Evolutionary conservation across 2,888 invertebrate species (phyloP), one percentile per base, ranked within the genome.

Genomic region (Apamea anceps): DNA sequence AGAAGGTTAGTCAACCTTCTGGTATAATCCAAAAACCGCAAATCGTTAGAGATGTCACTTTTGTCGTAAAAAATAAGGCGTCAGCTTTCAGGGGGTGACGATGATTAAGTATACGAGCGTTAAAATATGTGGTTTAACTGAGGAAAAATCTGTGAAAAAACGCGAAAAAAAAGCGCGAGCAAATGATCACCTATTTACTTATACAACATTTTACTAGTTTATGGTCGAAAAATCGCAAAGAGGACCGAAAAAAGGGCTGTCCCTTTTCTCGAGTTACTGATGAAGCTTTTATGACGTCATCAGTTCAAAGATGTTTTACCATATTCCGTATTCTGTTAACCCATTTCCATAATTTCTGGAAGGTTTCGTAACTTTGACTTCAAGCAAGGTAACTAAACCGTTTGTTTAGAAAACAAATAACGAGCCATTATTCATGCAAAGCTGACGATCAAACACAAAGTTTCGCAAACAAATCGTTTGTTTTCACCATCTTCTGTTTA

Each of bases 11-110:
- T n/a, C n/a, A n/a, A n/a, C n/a, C n/a, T n/a, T n/a, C n/a, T n/a
- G n/a, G n/a, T n/a, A n/a, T n/a, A n/a, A n/a, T n/a, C n/a, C n/a
- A n/a, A n/a, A n/a, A n/a, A n/a, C n/a, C n/a, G n/a, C n/a, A n/a
- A n/a, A n/a, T 62, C 48, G 68, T 72, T 70, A 63, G n/a, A n/a
- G 28, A 75, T 76, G 68, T 54, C 60, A 72, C 45, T 72, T 54
- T 4, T 60, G 62, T 71, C 62, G 37, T 51, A 54, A 60, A 78
- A 84, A 62, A 51, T 28, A 42, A 60, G 13, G 25, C 45, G 28
- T 76, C 45, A 42, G 21, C 65, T 51, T 66, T 77, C 13, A 65
- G 13, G 8, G 10, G 18, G 0, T 51, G 13, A 42, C 13, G n/a
- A 37, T 48, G 6, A 70, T 42, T 71, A n/a, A 12, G n/a, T 21